Percentiles rank a stretch among this genome's conserved stretches.
Evolutionary conservation across 2,113 vertebrate genomes (phyloP).

Genomic region (Sterrhoptilus dennistouni): DNA sequence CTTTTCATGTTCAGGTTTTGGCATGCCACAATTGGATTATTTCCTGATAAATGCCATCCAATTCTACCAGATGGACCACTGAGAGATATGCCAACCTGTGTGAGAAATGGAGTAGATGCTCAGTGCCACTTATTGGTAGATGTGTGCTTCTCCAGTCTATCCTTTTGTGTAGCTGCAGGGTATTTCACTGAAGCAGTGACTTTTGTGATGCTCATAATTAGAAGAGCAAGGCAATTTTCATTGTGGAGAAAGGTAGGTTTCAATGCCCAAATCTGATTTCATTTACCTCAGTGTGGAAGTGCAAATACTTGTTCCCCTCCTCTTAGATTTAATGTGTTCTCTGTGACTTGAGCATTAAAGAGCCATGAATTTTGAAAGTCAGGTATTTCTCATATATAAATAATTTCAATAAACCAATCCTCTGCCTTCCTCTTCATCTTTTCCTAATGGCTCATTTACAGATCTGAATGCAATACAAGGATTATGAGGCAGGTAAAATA

Average conservation of each 20-base stretch:
- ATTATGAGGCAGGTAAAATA: background rate
- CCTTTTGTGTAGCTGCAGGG: slow-evolving; percentile 66
- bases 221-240: slow-evolving; percentile 34
- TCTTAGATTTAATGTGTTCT: background rate
- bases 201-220: slow-evolving; percentile 63
- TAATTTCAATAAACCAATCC: slow-evolving; percentile 21
- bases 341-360: background rate
- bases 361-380: slow-evolving; percentile 17
- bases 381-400: slow-evolving; percentile 38
- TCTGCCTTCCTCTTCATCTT: background rate
- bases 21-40: slow-evolving; percentile 74
- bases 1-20: slow-evolving; percentile 73
- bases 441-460: slow-evolving; percentile 6
- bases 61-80: slow-evolving; percentile 67
- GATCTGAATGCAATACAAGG: background rate
- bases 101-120: slow-evolving; percentile 56
- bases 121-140: slow-evolving; percentile 64
- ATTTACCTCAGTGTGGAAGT: background rate
- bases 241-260: slow-evolving; percentile 6
- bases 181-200: slow-evolving; percentile 58
- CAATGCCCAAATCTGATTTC: slow-evolving; percentile 13
- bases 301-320: background rate
- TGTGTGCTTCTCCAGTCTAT: slow-evolving; percentile 61
- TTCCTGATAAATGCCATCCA: slow-evolving; percentile 77
- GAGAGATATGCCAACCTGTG: slow-evolving; percentile 73